Evolutionary conservation across 2,888 invertebrate genomes (phyloP), one percentile per base, ranked within the genome.

Genomic region (Apoda limacodes): DNA sequence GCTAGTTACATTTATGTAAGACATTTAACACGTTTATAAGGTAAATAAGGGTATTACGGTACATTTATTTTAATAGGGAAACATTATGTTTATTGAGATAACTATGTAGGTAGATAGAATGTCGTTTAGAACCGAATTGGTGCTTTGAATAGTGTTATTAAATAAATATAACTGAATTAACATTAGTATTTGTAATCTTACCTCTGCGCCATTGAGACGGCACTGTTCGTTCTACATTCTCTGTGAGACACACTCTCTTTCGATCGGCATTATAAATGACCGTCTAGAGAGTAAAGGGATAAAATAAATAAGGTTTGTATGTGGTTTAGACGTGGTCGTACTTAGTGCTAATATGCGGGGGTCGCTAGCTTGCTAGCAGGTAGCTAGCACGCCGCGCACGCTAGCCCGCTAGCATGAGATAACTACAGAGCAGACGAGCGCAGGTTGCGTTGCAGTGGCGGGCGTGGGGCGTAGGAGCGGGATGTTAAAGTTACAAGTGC

Each of bases 401-500:
- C 45, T 41, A 55, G 61, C 49, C n/a, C 70, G 64, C 75, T 69
- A 70, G 75, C 76, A 70, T 71, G 71, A 71, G 74, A 67, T 70
- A 71, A 78, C 80, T 80, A 81, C 80, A 78, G 80, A 80, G 80
- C 81, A 74, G 80, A 71, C 67, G 72, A 71, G 76, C 74, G 76
- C 74, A 69, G 75, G 74, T 70, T 69, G 72, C 72, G 70, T 69
- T 70, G 70, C n/a, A n/a, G n/a, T n/a, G 66, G 68, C 68, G 60
- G 55, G 38, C 68, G 60, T 55, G 38, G 37, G 82, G 69, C 74
- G 71, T 62, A 75, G 82, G 83, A 82, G 83, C 82, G 76, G 80
- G 76, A 75, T 84, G 84, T 84, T 85, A 84, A 84, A 83, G 83
- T 84, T 84, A 84, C 81, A 75, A 82, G 83, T 82, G 83, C 83